These are phyloP conservation scores for Cephalotes varians DNA, from an alignment of 2,888 invertebrate species.

Conservation along the genomic window DNA sequence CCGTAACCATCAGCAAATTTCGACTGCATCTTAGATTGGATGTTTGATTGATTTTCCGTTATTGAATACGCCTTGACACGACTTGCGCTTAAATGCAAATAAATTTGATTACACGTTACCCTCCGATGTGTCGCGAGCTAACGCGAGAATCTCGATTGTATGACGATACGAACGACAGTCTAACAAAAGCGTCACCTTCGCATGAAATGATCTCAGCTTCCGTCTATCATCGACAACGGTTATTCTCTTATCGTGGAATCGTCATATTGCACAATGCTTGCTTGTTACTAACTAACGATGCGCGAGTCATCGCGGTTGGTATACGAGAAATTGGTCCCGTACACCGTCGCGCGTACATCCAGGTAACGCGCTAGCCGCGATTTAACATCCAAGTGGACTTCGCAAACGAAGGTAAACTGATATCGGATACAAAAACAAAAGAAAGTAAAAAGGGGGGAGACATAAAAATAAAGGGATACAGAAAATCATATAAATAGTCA, in stretches of 20 bases:
- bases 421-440: conserved; percentile 43
- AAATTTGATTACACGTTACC: conserved; percentile 40
- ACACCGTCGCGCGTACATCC: neutral
- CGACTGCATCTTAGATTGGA: neutral
- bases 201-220: neutral
- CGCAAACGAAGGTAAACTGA: conserved; percentile 21
- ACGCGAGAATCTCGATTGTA: neutral
- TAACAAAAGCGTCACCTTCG: neutral
- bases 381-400: conserved; percentile 12
- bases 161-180: neutral
- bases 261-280: conserved; percentile 45
- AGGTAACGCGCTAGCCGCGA: conserved; percentile 9
- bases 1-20: neutral
- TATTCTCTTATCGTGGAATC: conserved; percentile 6
- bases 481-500: conserved; percentile 53
- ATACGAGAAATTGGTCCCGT: neutral
- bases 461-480: conserved; percentile 31
- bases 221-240: neutral
- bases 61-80: neutral
- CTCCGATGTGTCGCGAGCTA: neutral
- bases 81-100: conserved; percentile 44
- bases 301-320: neutral
- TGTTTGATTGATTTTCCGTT: conserved; percentile 20
- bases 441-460: conserved; percentile 29
- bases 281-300: conserved; percentile 7